Evolutionary conservation across 2,888 invertebrate genomes (phyloP), one percentile per base, ranked within the genome.

Genomic region (Drosophila villosipedis): DNA sequence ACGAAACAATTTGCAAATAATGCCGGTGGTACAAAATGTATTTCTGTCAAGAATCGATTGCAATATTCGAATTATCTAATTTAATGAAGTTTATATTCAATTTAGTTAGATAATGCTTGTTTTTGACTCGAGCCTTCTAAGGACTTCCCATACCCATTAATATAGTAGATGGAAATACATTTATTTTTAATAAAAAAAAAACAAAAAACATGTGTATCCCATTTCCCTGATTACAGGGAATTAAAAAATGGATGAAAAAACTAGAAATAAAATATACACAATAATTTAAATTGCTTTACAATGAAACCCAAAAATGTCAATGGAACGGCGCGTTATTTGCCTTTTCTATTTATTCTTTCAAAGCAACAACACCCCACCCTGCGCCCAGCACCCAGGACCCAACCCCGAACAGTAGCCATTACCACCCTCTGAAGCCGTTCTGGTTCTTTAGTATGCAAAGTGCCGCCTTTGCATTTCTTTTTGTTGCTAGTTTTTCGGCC

Each of bases 261-360:
- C 76, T 72, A 66, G 68, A 89, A 89, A 82, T 74, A 84, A 80
- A 86, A 82, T 84, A 81, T 74, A 85, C 70, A 88, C 89, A 90
- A 88, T 88, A 85, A 88, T 90, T 88, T 88, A 89, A 88, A 88
- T 88, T 88, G 88, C 89, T 89, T 88, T 83, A 88, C 84, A 88
- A 89, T 88, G 89, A 88, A 88, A 89, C 85, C 90, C 85, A 71
- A 84, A 88, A 88, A 87, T 88, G 87, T 85, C 87, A 90, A 88
- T 85, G 83, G 84, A 89, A 67, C 77, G 67, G 47, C 76, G 76
- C 76, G 68, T 76, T 84, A 79, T 84, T 86, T 89, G 72, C 87
- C 72, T 82, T 87, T 89, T 47, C 83, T 77, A 77, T 89, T 89
- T 79, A 79, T 76, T 74, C 68, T 58, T 19, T 25, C 19, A 35